Evolutionary conservation across 2,797 vertebrate species (phyloP), one percentile per base, ranked within the genome.

Genomic region (Cryptoprocta ferox): DNA sequence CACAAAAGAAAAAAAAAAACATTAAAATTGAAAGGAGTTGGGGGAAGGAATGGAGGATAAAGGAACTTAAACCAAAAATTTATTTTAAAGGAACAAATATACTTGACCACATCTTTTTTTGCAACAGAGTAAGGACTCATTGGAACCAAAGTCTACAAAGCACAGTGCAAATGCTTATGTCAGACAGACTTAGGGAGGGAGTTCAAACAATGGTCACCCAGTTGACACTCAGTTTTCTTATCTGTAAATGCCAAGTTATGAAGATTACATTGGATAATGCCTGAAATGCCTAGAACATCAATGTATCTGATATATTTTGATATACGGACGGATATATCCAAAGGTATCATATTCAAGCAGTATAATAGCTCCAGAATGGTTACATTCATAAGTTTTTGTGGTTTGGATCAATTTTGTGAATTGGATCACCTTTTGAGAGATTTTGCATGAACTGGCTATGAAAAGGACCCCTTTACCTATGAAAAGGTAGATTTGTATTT

Each of bases 1-100:
- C 96, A 95, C 73, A 56, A 87, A 94, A 63, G 65, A 89, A 37
- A 82, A 42, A 42, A 42, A 28, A n/a, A 45, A 63, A n/a, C 53
- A 81, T 80, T 91, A 78, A 97, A 91, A 68, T 75, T 71, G 91
- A 95, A 92, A 97, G 42, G 75, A 94, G 42, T 26, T 71, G 45
- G 56, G n/a, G 59, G 42, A 95, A 30, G 42, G 21, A 73, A 78
- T 88, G 37, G 53, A 90, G 78, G 59, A 80, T 94, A 94, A 96
- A 45, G 92, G 53, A 95, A 92, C 80, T 93, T 95, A 93, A 79
- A 81, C 19, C 13, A 61, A 76, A 95, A 79, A 61, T 73, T 45
- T 89, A 6, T 84, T 93, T 83, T 50, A 75, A 93, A 80, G n/a
- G 56, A 92, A 66, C 48, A 45, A 93, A 37, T 78, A 32, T 50